Conservation (phyloP, 2,797 vertebrate species). For the Ptychobarbus kaznakovi region DNA sequence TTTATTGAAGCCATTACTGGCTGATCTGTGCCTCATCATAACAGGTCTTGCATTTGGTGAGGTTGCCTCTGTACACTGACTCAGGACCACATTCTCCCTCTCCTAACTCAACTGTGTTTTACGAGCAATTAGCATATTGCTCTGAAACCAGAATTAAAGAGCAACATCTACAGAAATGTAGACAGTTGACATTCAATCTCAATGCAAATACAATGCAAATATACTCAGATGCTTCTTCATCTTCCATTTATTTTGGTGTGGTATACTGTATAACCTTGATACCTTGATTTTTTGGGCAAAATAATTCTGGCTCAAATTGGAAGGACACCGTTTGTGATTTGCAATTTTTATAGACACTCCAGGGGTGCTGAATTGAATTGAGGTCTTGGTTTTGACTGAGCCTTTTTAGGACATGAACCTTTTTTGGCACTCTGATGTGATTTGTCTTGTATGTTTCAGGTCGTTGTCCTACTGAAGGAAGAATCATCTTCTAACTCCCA, state of each 20-base stretch:
- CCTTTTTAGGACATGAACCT: background rate
- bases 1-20: conserved; percentile 79
- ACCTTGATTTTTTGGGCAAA: background rate
- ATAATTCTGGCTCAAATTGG: background rate
- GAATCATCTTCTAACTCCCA: background rate
- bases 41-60: background rate
- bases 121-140: background rate
- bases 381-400: background rate
- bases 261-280: background rate
- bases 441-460: background rate
- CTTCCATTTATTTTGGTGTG: background rate
- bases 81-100: background rate
- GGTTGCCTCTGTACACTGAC: background rate
- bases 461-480: conserved; percentile 14
- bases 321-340: background rate
- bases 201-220: background rate
- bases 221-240: background rate
- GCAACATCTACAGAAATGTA: background rate
- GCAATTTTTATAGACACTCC: background rate
- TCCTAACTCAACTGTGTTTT: conserved; percentile 9
- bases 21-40: conserved; percentile 16
- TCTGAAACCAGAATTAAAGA: background rate
- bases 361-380: conserved; percentile 10
- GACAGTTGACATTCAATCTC: background rate
- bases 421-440: background rate